Evolutionary conservation across 1,140 invertebrate genomes (phyloP).

Genomic region (Stenopsyche tienmushanensis): DNA sequence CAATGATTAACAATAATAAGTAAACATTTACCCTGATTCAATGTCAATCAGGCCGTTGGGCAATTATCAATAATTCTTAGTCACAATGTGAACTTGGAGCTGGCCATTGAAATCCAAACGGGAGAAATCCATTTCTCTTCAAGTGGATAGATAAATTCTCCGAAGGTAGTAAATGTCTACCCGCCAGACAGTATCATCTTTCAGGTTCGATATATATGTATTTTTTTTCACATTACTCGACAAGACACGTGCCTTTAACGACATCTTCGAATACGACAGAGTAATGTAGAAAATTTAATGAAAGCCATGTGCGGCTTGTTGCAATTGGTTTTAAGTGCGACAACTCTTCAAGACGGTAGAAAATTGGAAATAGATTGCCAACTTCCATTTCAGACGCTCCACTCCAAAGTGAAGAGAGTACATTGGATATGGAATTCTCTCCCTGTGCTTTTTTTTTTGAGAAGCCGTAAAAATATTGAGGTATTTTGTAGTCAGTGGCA

Average conservation of each 20-base stretch:
- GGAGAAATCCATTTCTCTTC: conserved; percentile 11
- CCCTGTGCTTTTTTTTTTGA: too few species aligned
- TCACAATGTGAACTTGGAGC: too few species aligned
- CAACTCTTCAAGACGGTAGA: not conserved
- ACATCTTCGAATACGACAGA: not conserved
- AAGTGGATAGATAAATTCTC: not conserved
- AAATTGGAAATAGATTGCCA: conserved; percentile 26
- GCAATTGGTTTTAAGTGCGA: conserved; percentile 5
- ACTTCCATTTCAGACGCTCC: conserved; percentile 10
- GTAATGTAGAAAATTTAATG: conserved; percentile 1
- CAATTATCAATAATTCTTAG: too few species aligned
- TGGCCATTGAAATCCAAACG: not conserved
- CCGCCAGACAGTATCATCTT: not conserved
- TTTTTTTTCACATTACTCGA: too few species aligned
- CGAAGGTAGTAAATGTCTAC: not conserved
- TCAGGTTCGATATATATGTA: not conserved
- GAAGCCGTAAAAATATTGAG: too few species aligned
- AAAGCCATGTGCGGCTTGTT: not conserved
- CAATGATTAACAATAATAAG: too few species aligned
- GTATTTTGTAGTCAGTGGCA: too few species aligned
- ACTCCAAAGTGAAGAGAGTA: conserved; percentile 3
- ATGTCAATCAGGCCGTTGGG: too few species aligned
- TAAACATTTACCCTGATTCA: too few species aligned
- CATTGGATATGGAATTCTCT: conserved; percentile 1
- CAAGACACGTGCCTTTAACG: too few species aligned